Evolutionary conservation across 2,113 vertebrate genomes (phyloP).

Genomic region (Carettochelys insculpta): DNA sequence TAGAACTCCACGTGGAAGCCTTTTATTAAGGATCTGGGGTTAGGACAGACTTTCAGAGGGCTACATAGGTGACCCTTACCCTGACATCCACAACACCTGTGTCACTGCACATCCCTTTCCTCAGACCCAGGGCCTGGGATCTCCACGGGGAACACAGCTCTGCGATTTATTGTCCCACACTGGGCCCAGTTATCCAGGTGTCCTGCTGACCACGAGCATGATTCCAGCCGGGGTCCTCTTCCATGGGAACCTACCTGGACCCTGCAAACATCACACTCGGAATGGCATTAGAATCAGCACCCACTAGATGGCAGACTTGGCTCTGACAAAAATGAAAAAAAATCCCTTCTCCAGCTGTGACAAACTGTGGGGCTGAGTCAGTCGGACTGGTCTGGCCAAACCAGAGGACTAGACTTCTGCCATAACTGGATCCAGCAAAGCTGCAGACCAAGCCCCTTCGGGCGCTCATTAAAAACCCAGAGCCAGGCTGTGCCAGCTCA

Average conservation of each 20-base stretch:
- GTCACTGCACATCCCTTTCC: too few species aligned
- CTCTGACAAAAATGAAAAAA: background rate
- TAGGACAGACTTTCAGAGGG: background rate
- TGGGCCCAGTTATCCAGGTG: background rate
- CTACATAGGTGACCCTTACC: background rate
- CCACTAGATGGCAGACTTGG: background rate
- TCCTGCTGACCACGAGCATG: background rate
- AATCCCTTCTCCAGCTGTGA: background rate
- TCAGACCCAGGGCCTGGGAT: background rate
- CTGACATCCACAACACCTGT: background rate
- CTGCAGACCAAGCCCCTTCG: background rate
- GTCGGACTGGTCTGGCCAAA: background rate
- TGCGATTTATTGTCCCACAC: background rate
- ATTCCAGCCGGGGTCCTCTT: background rate
- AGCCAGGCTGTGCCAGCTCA: background rate
- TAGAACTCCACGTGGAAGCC: background rate
- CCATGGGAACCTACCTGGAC: background rate
- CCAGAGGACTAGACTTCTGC: background rate
- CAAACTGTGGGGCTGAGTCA: background rate
- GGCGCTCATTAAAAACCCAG: background rate
- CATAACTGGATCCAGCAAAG: background rate
- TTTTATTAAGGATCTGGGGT: background rate
- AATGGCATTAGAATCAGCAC: background rate
- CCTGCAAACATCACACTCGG: too few species aligned
- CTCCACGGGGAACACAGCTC: background rate